A percentile compares a stretch with the other conserved stretches of the same genome.
phyloP scores from a whole-genome alignment of 2,797 vertebrate genomes.

The Denticeps clupeoides region DNA sequence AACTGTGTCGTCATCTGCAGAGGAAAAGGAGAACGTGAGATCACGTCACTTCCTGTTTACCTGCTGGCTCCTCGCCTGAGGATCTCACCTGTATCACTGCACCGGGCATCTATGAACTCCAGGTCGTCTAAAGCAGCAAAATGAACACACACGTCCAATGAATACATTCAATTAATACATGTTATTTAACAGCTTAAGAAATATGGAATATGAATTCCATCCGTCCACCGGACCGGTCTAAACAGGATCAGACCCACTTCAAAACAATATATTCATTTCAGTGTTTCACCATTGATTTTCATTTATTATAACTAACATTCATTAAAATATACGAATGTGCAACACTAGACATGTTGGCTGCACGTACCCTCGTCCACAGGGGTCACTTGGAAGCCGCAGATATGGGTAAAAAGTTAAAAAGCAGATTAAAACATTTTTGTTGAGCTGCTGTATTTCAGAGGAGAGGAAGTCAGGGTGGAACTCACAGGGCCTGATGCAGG shows the following conservation, averaged over 20 bases:
- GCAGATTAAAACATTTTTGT: neutral
- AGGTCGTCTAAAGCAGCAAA: constrained; percentile 60
- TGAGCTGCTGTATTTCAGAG: neutral
- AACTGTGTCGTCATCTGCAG: constrained; percentile 71
- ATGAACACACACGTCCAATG: neutral
- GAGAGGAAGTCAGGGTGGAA: constrained; percentile 15
- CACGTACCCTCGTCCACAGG: constrained; percentile 69
- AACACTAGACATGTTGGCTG: too few species aligned
- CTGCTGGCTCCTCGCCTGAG: too few species aligned
- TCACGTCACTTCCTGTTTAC: too few species aligned
- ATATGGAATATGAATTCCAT: too few species aligned
- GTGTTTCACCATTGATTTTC: too few species aligned
- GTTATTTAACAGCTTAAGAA: too few species aligned
- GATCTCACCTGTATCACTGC: neutral
- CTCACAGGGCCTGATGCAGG: constrained; percentile 70
- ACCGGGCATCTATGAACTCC: constrained; percentile 59
- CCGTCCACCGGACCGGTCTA: too few species aligned
- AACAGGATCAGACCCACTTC: too few species aligned
- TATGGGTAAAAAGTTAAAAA: constrained; percentile 23
- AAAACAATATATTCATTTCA: too few species aligned
- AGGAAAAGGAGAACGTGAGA: constrained; percentile 25
- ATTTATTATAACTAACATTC: too few species aligned
- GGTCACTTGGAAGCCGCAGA: constrained; percentile 51
- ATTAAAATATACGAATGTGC: too few species aligned
- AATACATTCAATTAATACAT: too few species aligned